Percentiles rank a stretch among this genome's conserved stretches.
Evolutionary conservation across 2,888 invertebrate species (phyloP).

Genomic region (Eumacrocentrus americanus): DNA sequence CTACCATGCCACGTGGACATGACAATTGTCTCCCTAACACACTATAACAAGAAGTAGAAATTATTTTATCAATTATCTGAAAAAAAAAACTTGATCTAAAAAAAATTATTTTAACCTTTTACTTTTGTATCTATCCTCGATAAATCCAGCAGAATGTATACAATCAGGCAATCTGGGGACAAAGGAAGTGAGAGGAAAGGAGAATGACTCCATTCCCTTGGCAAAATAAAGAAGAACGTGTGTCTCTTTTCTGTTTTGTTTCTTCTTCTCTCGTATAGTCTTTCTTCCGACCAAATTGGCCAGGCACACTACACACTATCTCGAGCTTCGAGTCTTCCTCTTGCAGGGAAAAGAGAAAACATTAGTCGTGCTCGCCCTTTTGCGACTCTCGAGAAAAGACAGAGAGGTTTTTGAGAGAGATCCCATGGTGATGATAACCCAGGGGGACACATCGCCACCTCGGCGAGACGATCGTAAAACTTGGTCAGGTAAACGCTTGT

Average conservation of each 20-base stretch:
- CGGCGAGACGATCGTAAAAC: constrained; percentile 61
- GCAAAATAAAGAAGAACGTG: constrained; percentile 22
- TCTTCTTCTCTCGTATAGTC: neutral
- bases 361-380: constrained; percentile 14
- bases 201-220: constrained; percentile 28
- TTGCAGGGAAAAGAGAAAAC: constrained; percentile 6
- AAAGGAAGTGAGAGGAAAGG: constrained; percentile 11
- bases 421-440: constrained; percentile 57
- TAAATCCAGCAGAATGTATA: constrained; percentile 6
- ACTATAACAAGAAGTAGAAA: neutral
- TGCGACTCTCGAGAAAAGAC: neutral
- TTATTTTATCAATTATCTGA: neutral
- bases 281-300: neutral
- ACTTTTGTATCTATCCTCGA: neutral
- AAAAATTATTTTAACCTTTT: too few species aligned
- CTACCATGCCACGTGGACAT: constrained; percentile 18
- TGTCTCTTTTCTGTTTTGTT: constrained; percentile 14
- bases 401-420: constrained; percentile 33
- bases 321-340: neutral
- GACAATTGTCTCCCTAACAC: neutral
- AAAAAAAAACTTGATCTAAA: neutral
- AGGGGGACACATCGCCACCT: constrained; percentile 61
- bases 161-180: constrained; percentile 4
- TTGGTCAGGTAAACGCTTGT: constrained; percentile 56
- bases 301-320: too few species aligned